A percentile compares a stretch with the other conserved stretches of the same genome.
phyloP scores from a whole-genome alignment of 1,140 invertebrate species.

The Epicauta chinensis region DNA sequence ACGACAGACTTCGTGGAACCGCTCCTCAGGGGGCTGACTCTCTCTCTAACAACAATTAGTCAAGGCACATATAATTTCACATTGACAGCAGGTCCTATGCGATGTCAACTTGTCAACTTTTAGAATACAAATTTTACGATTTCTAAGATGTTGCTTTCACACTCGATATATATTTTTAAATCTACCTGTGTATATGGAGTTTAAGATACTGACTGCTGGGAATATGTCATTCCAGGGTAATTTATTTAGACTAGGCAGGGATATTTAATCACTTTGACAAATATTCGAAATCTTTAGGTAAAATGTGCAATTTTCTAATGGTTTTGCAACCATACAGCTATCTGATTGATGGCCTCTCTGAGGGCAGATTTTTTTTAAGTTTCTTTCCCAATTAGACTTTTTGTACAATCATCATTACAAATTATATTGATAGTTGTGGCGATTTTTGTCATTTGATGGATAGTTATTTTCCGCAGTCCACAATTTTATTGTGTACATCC shows the following conservation, averaged over 20 bases:
- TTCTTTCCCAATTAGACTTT: no score
- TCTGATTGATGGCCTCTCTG: no score
- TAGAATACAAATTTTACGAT: slow-evolving; percentile 12
- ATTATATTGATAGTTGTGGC: no score
- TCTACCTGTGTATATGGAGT: not conserved
- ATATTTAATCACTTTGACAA: no score
- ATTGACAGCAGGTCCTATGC: slow-evolving; percentile 1
- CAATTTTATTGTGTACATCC: slow-evolving; percentile 9
- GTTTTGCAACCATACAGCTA: no score
- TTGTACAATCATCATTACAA: no score
- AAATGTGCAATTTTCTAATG: no score
- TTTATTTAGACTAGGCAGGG: no score
- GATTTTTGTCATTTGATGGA: not conserved
- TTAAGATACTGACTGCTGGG: no score
- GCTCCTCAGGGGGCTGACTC: not conserved
- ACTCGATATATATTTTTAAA: not conserved
- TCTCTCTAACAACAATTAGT: slow-evolving; percentile 6
- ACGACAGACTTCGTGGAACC: slow-evolving; percentile 17
- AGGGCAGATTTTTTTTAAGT: no score
- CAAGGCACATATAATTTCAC: slow-evolving; percentile 11
- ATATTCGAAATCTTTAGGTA: no score
- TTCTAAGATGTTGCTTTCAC: not conserved
- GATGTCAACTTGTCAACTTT: slow-evolving; percentile 13
- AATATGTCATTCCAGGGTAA: not conserved
- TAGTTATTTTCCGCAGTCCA: not conserved